A percentile compares a stretch with the other conserved stretches of the same genome.
Evolutionary conservation across 2,113 vertebrate genomes (phyloP).

Genomic region (Girardinichthys multiradiatus): DNA sequence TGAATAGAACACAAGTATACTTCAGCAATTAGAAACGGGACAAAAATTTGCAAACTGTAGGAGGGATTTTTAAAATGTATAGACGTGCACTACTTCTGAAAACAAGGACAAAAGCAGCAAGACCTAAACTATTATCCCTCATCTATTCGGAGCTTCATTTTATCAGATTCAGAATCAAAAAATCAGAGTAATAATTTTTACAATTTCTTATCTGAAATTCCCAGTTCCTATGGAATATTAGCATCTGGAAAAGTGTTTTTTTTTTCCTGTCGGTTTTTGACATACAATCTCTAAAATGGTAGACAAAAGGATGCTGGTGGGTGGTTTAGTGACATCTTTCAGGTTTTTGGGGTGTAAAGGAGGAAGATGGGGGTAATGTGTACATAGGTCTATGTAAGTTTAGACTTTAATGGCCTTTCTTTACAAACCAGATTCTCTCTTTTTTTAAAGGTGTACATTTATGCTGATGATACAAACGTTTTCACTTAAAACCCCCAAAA

Average conservation of each 20-base stretch:
- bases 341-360: constrained; percentile 47
- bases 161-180: constrained; percentile 54
- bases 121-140: constrained; percentile 48
- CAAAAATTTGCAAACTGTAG: constrained; percentile 43
- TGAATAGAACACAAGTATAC: constrained; percentile 61
- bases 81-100: constrained; percentile 57
- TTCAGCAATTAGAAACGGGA: constrained; percentile 64
- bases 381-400: constrained; percentile 28
- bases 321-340: constrained; percentile 71
- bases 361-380: constrained; percentile 24
- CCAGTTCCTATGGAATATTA: constrained; percentile 50
- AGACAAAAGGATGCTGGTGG: constrained; percentile 74
- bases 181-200: constrained; percentile 45
- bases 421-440: constrained; percentile 59
- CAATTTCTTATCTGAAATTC: constrained; percentile 49
- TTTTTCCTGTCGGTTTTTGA: constrained; percentile 46
- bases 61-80: constrained; percentile 51
- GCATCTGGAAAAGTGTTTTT: constrained; percentile 37
- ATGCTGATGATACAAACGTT: background rate
- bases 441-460: background rate
- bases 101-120: constrained; percentile 70
- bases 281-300: constrained; percentile 62
- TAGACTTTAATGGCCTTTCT: constrained; percentile 10
- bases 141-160: constrained; percentile 26
- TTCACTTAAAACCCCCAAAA: constrained; percentile 26